phyloP scores from a whole-genome alignment of 2,113 vertebrate genomes.

The Marmota flaviventris region DNA sequence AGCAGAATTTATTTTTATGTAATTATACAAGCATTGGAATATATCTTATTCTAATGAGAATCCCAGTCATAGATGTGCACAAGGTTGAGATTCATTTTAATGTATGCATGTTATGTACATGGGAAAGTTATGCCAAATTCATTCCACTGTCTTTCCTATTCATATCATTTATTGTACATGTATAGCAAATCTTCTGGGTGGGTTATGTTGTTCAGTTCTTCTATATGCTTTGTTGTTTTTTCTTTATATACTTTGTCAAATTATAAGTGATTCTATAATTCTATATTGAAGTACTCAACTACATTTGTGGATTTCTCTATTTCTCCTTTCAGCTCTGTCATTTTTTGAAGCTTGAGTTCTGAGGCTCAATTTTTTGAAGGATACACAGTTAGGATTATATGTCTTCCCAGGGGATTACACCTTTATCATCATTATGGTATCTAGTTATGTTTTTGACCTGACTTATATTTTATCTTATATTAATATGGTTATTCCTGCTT shows the following conservation, averaged over 20 bases:
- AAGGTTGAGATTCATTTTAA: no score
- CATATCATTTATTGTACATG: background rate
- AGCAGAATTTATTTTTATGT: no score
- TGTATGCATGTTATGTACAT: no score
- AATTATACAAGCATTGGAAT: no score
- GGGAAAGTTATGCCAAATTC: no score
- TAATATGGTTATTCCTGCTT: background rate
- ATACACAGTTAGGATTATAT: background rate
- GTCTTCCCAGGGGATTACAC: background rate
- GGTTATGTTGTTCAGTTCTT: background rate
- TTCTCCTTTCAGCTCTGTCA: background rate
- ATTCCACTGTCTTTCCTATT: no score
- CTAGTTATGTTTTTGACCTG: background rate
- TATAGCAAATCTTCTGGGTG: background rate
- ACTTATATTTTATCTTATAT: background rate
- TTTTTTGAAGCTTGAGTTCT: background rate
- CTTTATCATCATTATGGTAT: constrained; percentile 5
- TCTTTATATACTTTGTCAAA: background rate
- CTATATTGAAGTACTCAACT: background rate
- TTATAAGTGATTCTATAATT: background rate
- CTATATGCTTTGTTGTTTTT: background rate
- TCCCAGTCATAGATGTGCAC: no score
- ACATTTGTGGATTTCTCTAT: background rate
- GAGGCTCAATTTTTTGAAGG: background rate
- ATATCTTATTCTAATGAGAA: no score